phyloP scores from a whole-genome alignment of 2,113 vertebrate genomes.

The Alosa alosa region DNA sequence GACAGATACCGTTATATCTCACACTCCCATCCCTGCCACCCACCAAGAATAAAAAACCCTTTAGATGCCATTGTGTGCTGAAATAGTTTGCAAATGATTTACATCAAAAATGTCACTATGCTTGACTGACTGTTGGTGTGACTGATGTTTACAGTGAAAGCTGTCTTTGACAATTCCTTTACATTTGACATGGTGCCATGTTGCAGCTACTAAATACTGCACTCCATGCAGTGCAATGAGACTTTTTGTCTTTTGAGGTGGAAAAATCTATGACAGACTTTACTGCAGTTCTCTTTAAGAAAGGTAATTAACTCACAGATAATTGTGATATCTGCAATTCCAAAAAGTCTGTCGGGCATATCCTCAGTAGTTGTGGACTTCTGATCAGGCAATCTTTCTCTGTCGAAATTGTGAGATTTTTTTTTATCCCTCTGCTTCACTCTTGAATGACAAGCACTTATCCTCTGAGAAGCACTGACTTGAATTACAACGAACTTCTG shows the following conservation, averaged over 20 bases:
- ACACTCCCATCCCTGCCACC: constrained; percentile 15
- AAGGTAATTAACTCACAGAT: neutral
- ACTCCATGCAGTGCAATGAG: neutral
- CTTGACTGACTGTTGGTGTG: constrained; percentile 21
- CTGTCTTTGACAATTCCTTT: constrained; percentile 31
- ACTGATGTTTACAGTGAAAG: constrained; percentile 39
- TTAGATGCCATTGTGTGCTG: constrained; percentile 21
- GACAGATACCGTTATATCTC: constrained; percentile 23
- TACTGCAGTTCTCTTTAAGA: neutral
- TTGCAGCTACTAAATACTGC: neutral
- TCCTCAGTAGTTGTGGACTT: neutral
- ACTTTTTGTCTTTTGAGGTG: neutral
- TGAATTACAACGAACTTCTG: neutral
- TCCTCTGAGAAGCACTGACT: neutral
- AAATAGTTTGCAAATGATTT: constrained; percentile 24
- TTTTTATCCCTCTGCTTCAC: neutral
- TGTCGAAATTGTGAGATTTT: neutral
- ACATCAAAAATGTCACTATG: constrained; percentile 23
- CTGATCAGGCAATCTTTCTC: constrained; percentile 17
- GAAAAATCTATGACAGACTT: neutral
- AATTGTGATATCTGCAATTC: constrained; percentile 17
- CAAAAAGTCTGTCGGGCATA: constrained; percentile 6
- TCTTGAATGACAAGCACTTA: constrained; percentile 18
- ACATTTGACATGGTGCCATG: constrained; percentile 13
- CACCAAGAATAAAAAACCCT: constrained; percentile 17